A percentile compares a stretch with the other conserved stretches of the same genome.
Evolutionary conservation across 1,140 invertebrate species (phyloP).

Genomic region (Potamilus streckersoni): DNA sequence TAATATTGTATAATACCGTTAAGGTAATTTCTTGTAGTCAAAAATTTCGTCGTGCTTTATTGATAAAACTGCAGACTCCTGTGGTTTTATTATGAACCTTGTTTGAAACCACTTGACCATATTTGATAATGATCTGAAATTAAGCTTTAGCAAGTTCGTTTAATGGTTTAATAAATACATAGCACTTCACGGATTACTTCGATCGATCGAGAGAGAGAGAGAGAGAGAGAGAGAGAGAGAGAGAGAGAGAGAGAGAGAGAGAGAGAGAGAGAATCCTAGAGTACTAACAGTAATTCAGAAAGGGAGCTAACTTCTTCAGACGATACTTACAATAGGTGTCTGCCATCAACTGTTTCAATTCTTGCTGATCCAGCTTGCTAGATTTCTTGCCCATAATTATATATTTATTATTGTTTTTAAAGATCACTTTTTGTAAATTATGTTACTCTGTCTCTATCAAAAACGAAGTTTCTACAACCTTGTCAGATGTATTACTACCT

Average conservation of each 20-base stretch:
- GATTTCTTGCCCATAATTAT: conserved; percentile 34
- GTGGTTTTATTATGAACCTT: too few species aligned
- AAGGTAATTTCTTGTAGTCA: too few species aligned
- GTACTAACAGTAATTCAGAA: too few species aligned
- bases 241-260: neutral
- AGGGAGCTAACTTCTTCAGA: neutral
- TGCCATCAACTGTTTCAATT: conserved; percentile 35
- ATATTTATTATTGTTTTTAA: neutral
- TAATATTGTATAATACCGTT: too few species aligned
- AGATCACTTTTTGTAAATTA: conserved; percentile 3
- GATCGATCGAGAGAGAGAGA: too few species aligned
- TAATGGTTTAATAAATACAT: neutral
- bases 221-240: neutral
- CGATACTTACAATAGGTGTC: conserved; percentile 38
- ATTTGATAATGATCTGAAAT: neutral
- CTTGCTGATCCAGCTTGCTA: conserved; percentile 31
- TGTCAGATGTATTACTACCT: too few species aligned
- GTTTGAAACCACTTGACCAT: too few species aligned
- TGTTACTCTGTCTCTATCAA: too few species aligned
- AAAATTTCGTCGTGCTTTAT: too few species aligned
- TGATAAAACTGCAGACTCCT: too few species aligned
- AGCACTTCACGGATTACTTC: neutral
- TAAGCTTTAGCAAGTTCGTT: neutral
- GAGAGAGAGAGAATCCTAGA: neutral
- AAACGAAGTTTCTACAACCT: too few species aligned